Conservation (phyloP, 1,140 invertebrate genomes). For the Alviniconcha marisindica region DNA sequence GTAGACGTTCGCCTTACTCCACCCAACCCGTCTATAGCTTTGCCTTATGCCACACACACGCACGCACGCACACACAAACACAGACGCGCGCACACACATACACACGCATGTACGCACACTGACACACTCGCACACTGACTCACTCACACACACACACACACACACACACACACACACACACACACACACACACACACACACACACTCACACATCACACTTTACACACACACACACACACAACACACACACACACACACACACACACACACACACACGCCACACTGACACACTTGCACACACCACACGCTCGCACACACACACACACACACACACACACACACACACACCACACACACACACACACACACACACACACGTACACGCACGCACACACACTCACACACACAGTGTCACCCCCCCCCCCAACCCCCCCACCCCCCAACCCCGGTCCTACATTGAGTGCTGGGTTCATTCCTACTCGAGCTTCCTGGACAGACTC, state of each 20-base stretch:
- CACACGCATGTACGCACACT: conserved; percentile 8
- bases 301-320: too few relatives aligned
- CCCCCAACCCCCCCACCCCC: too few relatives aligned
- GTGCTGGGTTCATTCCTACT: too few relatives aligned
- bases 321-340: neutral
- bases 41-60: too few relatives aligned
- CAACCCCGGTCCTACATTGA: too few relatives aligned
- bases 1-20: too few relatives aligned
- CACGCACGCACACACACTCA: neutral
- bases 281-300: too few relatives aligned
- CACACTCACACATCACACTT: neutral
- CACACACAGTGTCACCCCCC: too few relatives aligned
- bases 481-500: too few relatives aligned
- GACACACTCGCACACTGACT: neutral
- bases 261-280: neutral
- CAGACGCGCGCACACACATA: neutral
- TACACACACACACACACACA: too few relatives aligned
- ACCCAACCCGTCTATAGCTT: too few relatives aligned
- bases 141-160: neutral
- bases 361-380: neutral
- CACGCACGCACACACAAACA: neutral
- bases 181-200: neutral
- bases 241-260: neutral
- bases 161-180: neutral
- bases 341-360: neutral